These are phyloP conservation scores for Chondrilla cf. caribensis DNA, from an alignment of 37 sponge, comb jelly and placozoan genomes.

Conservation along the genomic window DNA sequence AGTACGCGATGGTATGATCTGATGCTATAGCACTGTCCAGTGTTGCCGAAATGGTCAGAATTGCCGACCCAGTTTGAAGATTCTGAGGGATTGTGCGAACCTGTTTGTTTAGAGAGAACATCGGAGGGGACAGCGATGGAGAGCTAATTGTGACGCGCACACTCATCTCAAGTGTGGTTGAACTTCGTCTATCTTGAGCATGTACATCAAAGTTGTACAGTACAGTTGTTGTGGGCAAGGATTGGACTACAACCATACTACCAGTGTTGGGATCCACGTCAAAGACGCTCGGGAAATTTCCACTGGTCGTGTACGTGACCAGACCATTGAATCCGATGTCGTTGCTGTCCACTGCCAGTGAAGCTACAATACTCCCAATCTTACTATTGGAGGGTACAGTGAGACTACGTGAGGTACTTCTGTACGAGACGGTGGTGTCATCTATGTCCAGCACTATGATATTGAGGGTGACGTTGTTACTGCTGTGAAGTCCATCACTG, in stretches of 20 bases:
- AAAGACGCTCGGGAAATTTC: background rate
- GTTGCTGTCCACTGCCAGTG: background rate
- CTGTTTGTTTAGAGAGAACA: constrained; percentile 28
- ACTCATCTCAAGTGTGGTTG: background rate
- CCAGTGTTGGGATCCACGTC: background rate
- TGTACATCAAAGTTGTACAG: constrained; percentile 31
- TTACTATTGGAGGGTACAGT: background rate
- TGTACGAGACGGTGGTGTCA: background rate
- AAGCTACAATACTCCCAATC: background rate
- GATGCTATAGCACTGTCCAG: constrained; percentile 18
- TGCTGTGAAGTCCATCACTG: constrained; percentile 12
- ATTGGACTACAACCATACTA: background rate
- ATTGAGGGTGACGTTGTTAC: background rate
- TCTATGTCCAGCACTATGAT: background rate
- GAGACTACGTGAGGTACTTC: background rate
- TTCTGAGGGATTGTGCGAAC: constrained; percentile 31
- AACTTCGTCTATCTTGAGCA: background rate
- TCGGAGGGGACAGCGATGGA: constrained; percentile 42
- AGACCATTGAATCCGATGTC: constrained; percentile 12
- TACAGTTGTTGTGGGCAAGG: background rate
- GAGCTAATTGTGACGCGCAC: background rate
- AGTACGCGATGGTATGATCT: constrained; percentile 23
- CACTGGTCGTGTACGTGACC: background rate
- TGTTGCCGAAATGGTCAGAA: constrained; percentile 9
- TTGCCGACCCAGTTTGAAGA: background rate